Base-by-base conservation (phyloP, 2,888 invertebrate species). In the Athalia rosae region DNA sequence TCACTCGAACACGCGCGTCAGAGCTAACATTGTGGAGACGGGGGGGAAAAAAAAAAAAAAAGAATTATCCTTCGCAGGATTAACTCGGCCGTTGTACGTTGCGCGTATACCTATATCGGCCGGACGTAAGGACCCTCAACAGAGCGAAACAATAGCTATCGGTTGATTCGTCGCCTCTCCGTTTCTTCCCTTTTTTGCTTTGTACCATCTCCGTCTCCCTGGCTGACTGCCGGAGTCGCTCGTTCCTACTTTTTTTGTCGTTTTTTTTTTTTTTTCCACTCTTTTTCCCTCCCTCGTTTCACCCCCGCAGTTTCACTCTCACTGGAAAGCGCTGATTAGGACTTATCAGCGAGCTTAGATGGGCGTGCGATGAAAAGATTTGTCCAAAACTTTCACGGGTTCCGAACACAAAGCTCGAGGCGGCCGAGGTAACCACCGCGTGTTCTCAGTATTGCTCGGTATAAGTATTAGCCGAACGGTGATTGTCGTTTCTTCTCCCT, bases 51-150 rank as follows among this genome's bases (percentile, higher is more conserved):
- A n/a, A n/a, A n/a, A n/a, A n/a, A 58, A 56, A 43, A 56, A 15
- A 58, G 71, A 71, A 58, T 28, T 28, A 28, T 71, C 56, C 71
- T 71, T 45, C 28, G 45, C 45, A 58, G 67, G 71, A 71, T 71
- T 71, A 71, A 45, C 71, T 45, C 50, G 11, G 50, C 45, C 50
- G 50, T 71, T 58, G 71, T 15, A 58, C 13, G 43, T 71, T 58
- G 71, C 58, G 28, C 71, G 71, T 45, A 58, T 43, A 50, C 41
- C 56, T 56, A 58, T 71, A 71, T 71, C 71, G 71, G 71, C 71
- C 50, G 56, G 56, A 58, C 45, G 71, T 13, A 71, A 71, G 58
- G 71, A 71, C 71, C 71, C 71, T 58, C 13, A 13, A 9, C 45
- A 56, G 71, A 28, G 50, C n/a, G 56, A 58, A 71, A 71, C 71